Percentiles rank a stretch among this genome's conserved stretches.
These are phyloP conservation scores for Astyanax mexicanus DNA, from an alignment of 2,797 vertebrate genomes.

Conservation along the genomic window DNA sequence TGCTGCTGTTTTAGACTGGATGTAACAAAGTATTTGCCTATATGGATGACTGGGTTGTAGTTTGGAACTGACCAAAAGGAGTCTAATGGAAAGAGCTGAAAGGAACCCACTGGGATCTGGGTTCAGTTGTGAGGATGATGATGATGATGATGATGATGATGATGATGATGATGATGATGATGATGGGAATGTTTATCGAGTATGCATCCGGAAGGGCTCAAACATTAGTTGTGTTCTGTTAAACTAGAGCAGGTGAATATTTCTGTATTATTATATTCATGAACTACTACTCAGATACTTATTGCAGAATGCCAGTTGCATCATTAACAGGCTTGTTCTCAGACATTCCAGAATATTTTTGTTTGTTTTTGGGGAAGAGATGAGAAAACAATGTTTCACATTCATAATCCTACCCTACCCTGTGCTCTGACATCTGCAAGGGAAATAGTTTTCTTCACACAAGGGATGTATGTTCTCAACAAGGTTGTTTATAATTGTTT, in stretches of 20 bases:
- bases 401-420: background rate
- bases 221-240: background rate
- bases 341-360: background rate
- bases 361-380: background rate
- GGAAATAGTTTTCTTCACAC: slow-evolving; percentile 2
- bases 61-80: slow-evolving; percentile 2
- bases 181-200: slow-evolving; percentile 27
- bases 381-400: no score
- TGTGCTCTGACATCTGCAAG: slow-evolving; percentile 4
- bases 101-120: slow-evolving; percentile 10
- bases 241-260: background rate
- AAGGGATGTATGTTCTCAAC: slow-evolving; percentile 6
- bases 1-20: slow-evolving; percentile 11
- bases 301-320: background rate
- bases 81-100: slow-evolving; percentile 11
- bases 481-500: slow-evolving; percentile 23
- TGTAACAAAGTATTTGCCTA: slow-evolving; percentile 16
- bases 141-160: background rate
- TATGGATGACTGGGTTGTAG: slow-evolving; percentile 13
- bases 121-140: background rate
- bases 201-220: slow-evolving; percentile 9
- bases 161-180: background rate
- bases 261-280: background rate
- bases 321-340: background rate
- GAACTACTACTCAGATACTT: background rate